Percentiles rank a stretch among this genome's conserved stretches.
phyloP scores from a whole-genome alignment of 2,797 vertebrate species.

The Crocodylus rhombifer region DNA sequence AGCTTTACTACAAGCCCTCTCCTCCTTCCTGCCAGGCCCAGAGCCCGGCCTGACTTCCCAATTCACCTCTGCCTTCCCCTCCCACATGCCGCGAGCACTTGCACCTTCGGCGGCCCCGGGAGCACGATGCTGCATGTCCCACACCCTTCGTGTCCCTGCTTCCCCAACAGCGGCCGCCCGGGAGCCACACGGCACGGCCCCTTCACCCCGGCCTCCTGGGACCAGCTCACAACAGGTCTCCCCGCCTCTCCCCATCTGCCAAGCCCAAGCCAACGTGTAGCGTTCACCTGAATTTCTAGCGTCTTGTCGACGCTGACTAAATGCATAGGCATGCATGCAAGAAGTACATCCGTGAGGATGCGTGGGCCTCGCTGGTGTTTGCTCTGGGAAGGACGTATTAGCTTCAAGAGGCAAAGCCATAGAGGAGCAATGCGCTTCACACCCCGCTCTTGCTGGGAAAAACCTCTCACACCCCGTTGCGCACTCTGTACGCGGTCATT shows the following conservation, averaged over 20 bases:
- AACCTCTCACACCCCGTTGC: fast-evolving
- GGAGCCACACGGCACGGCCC: fast-evolving
- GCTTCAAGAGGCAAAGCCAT: not conserved
- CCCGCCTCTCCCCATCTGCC: constrained; percentile 30
- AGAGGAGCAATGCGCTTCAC: not conserved
- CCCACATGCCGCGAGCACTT: not conserved
- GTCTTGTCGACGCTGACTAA: not conserved
- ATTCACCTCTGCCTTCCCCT: not conserved
- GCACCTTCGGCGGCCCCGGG: not conserved
- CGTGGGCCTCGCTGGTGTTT: not conserved
- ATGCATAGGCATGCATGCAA: not conserved
- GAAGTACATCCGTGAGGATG: not conserved
- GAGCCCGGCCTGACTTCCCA: not conserved
- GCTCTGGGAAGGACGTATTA: not conserved
- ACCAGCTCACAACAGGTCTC: not conserved
- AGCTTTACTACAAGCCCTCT: not conserved
- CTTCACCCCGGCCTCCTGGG: not conserved
- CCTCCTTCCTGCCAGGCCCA: not conserved
- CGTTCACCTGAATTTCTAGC: not conserved
- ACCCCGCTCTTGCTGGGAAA: not conserved
- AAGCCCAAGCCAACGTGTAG: not conserved
- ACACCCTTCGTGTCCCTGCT: not conserved
- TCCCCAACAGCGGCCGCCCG: not conserved
- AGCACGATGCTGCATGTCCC: not conserved
- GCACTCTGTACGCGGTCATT: not conserved